Base-by-base conservation (phyloP, 2,888 invertebrate genomes). In the Amiota mariae region DNA sequence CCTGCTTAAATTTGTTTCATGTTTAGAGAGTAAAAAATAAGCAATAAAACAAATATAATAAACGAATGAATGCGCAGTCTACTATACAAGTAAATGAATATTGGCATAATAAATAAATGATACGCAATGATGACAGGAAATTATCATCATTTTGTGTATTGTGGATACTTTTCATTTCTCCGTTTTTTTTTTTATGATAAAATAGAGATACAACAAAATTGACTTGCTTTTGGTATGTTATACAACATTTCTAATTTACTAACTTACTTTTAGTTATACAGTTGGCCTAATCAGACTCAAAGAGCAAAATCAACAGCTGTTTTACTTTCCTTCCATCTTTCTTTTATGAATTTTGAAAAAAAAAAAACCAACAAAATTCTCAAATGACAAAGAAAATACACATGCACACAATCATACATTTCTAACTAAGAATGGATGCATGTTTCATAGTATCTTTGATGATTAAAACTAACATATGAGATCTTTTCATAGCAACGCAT, bases 1-100 rank as follows among this genome's bases (percentile, higher is more conserved):
- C 20, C 57, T 59, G 20, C 57, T 66, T 68, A 11, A 68, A 68
- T 54, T 68, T 68, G 51, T 68, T 68, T 68, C n/a, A 54, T 63
- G 15, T 63, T 36, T 6, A 36, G 8, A 36, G 6, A 36, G 6
- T 0, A 6, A 36, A 12, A 54, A 54, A 54, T n/a, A 54, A 54
- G n/a, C 54, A 54, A 54, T n/a, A n/a, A 8, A 54, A n/a, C 54
- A n/a, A 54, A 54, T n/a, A n/a, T n/a, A n/a, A n/a, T n/a, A n/a
- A 54, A n/a, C 54, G n/a, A 54, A 54, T n/a, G 12, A 4, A 36
- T 6, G 36, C 36, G 36, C 36, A 36, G 6, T 36, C 4, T 36
- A 24, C 24, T 24, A n/a, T n/a, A n/a, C n/a, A n/a, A n/a, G n/a
- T 24, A 13, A 48, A 66, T 36, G 20, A 20, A 66, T 48, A 66